Base-by-base conservation (phyloP, 2,113 vertebrate genomes). In the Hypomesus transpacificus region DNA sequence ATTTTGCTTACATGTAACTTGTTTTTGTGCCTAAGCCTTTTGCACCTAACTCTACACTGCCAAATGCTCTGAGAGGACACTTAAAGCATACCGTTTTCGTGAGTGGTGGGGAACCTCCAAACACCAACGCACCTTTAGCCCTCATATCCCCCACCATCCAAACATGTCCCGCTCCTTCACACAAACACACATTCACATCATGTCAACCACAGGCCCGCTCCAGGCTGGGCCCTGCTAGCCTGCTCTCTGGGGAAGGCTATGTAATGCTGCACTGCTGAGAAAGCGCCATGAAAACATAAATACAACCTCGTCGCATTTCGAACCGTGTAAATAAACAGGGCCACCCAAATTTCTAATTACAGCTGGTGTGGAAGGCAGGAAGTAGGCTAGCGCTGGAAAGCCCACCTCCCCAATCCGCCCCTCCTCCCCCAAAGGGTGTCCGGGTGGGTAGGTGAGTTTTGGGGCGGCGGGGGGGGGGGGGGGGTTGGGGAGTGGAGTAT, bases 311-410 rank as follows among this genome's bases (percentile, higher is more conserved):
- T 92, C 84, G 90, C 95, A 95, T 97, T 98, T 95, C 95, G 39
- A 46, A 92, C 92, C 95, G 94, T 95, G 94, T 97, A 98, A 98
- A 98, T 96, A 98, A 98, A 96, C 95, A 96, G 92, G 97, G 95
- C 97, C 97, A 98, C 97, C 97, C 97, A 96, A 95, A 96, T 95
- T 95, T 96, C 94, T 94, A 97, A 98, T 98, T 96, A 98, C 94
- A 93, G 91, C 93, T 92, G 83, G 90, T 93, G 94, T 92, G 93
- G 92, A 92, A 90, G 86, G 93, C 95, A 97, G 96, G 96, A 98
- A 98, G 95, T 92, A 92, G 92, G 71, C 91, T 91, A 83, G 83
- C 18, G 18, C 20, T 79, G 82, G 82, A 66, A 69, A 88, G 73
- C 86, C 91, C 78, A 68, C 85, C 86, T 82, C 92, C 89, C 69